Evolutionary conservation across 1,140 invertebrate genomes (phyloP).

Genomic region (Coptotermes formosanus): DNA sequence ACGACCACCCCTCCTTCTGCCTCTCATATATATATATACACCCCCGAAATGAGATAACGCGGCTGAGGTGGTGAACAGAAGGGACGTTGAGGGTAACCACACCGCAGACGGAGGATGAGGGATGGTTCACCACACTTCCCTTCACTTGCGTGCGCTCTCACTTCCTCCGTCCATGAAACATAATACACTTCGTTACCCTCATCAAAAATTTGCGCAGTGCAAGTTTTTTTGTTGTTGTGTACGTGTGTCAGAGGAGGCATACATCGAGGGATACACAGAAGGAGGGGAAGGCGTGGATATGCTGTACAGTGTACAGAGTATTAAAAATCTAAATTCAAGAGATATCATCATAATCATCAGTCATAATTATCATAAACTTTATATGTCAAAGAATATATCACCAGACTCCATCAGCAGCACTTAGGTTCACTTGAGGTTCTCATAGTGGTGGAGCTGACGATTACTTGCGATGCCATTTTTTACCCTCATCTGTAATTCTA

Average conservation of each 20-base stretch:
- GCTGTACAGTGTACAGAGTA: background rate
- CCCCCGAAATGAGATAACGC: constrained; percentile 26
- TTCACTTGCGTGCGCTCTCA: background rate
- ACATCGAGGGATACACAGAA: background rate
- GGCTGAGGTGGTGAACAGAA: constrained; percentile 16
- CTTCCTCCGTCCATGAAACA: constrained; percentile 27
- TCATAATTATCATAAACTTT: no score
- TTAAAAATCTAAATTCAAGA: no score
- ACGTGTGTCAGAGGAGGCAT: background rate
- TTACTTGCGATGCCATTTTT: no score
- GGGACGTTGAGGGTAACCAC: background rate
- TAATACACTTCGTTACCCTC: constrained; percentile 34
- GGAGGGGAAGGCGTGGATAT: background rate
- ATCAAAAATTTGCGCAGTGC: constrained; percentile 34
- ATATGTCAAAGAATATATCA: no score
- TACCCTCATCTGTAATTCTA: no score
- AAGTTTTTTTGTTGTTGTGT: constrained; percentile 18
- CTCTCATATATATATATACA: background rate
- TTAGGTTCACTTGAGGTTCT: no score
- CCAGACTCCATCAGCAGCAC: no score
- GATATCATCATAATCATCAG: no score
- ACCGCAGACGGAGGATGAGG: background rate
- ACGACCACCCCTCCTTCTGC: constrained; percentile 21
- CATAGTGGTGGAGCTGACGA: no score
- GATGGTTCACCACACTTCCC: background rate